Conservation (phyloP, 2,797 vertebrate genomes). For the Odontamblyopus lacepedii region DNA sequence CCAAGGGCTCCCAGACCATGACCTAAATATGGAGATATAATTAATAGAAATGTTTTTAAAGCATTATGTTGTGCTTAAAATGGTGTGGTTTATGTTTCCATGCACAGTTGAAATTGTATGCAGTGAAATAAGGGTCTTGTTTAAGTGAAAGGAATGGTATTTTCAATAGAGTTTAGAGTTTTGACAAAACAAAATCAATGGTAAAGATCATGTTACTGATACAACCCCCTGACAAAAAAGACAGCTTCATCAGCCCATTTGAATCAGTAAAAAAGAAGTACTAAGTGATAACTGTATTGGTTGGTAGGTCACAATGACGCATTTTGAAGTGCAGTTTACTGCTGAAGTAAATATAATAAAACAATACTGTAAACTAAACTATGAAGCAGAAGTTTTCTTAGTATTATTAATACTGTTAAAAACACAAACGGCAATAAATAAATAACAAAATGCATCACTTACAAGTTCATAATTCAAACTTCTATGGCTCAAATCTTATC, state of each 20-base stretch:
- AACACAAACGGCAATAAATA: too few species aligned
- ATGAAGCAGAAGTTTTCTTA: too few species aligned
- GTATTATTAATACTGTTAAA: too few species aligned
- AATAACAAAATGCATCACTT: too few species aligned
- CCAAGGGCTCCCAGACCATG: slow-evolving; percentile 7
- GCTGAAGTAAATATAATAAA: too few species aligned
- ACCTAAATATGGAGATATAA: slow-evolving; percentile 6
- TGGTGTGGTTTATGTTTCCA: neutral
- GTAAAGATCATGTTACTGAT: neutral
- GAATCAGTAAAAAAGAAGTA: too few species aligned
- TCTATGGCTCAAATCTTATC: too few species aligned
- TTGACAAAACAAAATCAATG: neutral
- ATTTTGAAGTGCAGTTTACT: too few species aligned
- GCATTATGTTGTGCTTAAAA: neutral
- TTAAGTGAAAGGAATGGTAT: neutral
- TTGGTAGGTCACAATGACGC: too few species aligned
- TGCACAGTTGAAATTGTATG: neutral
- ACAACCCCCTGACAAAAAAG: neutral
- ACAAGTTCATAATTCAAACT: too few species aligned
- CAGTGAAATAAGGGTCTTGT: neutral
- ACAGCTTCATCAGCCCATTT: neutral
- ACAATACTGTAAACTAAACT: too few species aligned
- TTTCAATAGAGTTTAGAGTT: neutral
- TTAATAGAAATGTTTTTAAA: slow-evolving; percentile 1
- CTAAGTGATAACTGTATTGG: too few species aligned